A percentile compares a stretch with the other conserved stretches of the same genome.
These are phyloP conservation scores for Blomia tropicalis DNA, from an alignment of 2,888 invertebrate genomes.

Conservation along the genomic window DNA sequence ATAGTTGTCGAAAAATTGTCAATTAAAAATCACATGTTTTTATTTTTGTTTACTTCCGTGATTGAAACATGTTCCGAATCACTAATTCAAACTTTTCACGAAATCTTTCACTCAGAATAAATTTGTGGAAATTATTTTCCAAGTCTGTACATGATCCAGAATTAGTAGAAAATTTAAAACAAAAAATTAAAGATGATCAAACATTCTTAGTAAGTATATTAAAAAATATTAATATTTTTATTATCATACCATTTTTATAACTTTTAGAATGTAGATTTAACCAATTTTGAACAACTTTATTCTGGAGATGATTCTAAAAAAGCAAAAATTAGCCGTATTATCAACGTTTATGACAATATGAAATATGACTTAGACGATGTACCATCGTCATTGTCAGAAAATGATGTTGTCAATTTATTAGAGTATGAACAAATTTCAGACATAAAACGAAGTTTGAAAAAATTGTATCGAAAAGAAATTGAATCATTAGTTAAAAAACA, in stretches of 20 bases:
- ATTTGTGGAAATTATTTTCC: too few relatives aligned
- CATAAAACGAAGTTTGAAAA: neutral
- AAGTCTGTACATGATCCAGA: too few relatives aligned
- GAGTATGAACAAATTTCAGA: neutral
- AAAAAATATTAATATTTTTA: neutral
- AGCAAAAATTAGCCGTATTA: neutral
- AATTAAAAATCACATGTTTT: too few relatives aligned
- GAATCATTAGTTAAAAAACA: neutral
- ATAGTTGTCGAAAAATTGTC: too few relatives aligned
- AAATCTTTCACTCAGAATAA: too few relatives aligned
- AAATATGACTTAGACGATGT: conserved; percentile 2
- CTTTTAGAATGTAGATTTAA: neutral
- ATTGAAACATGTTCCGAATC: too few relatives aligned
- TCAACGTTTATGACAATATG: conserved; percentile 11
- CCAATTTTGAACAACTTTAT: conserved; percentile 2
- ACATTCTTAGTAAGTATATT: neutral
- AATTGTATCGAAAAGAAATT: conserved; percentile 4
- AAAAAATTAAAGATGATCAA: neutral
- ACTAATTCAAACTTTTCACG: neutral
- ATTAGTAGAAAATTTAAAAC: neutral
- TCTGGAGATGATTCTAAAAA: neutral
- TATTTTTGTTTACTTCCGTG: too few relatives aligned
- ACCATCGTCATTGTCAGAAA: neutral
- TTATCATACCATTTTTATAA: neutral
- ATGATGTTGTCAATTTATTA: neutral